Evolutionary conservation across 2,113 vertebrate genomes (phyloP), one percentile per base, ranked within the genome.

Genomic region (Triplophysa dalaica): DNA sequence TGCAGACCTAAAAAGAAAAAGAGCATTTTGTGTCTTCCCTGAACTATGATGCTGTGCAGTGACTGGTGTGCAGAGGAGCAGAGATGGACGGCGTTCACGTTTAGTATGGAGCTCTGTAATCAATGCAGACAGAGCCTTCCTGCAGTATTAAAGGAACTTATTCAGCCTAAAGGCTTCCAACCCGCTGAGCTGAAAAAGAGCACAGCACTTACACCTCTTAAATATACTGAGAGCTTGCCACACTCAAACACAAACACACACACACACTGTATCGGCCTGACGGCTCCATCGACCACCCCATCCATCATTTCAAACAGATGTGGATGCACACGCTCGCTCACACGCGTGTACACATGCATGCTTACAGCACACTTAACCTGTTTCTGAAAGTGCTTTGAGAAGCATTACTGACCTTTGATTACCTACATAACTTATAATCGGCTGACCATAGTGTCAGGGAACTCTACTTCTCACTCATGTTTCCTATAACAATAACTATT

Each of bases 351-450:
- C 33, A 69, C 41, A 62, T 16, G 50, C 60, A 66, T 48, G 54
- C n/a, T 66, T 62, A 54, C 26, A 26, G 68, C 48, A 43, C 91
- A 91, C 1, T 7, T 38, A 73, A 58, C 19, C 43, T 60, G 12
- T 21, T 56, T 70, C 17, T 29, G 21, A 74, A 61, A 74, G n/a
- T 14, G 33, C 21, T 45, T 74, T 17, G 33, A 43, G n/a, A 17
- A 74, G 33, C 33, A 61, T 61, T 74, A 38, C 58, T 29, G 58
- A 24, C 38, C 38, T 62, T 21, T 45, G 21, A 58, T 58, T 41
- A 72, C 26, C n/a, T 22, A 58, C 29, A 72, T 72, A 24, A 14
- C 52, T 72, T 56, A 54, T 56, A 58, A 58, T 41, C 29, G 58
- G 6, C 24, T 54, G 7, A 41, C 52, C 13, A 19, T 12, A 21